Conservation (phyloP, 2,888 invertebrate species). For the Agriotes lineatus region DNA sequence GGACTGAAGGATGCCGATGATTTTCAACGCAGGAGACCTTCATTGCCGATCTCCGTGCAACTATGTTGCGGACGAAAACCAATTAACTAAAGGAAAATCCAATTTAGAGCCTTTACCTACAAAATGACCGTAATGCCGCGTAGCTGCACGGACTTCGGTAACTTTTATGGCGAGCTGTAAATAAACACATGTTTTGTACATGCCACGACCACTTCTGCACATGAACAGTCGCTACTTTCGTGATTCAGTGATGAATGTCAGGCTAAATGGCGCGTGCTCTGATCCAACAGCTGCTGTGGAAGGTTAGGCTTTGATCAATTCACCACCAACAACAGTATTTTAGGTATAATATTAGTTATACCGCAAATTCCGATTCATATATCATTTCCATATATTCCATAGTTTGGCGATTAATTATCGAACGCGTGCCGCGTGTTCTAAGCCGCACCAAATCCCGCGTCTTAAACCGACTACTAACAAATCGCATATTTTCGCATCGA, state of each 20-base stretch:
- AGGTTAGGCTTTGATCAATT: constrained; percentile 56
- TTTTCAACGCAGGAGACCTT: constrained; percentile 8
- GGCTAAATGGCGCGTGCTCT: constrained; percentile 56
- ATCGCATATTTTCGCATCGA: constrained; percentile 27
- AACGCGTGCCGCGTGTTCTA: not conserved
- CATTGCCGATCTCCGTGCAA: constrained; percentile 29
- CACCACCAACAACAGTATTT: constrained; percentile 42
- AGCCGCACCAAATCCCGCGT: not conserved
- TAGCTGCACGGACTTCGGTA: constrained; percentile 44
- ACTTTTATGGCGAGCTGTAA: constrained; percentile 56
- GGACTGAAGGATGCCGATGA: constrained; percentile 6
- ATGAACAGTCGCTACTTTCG: constrained; percentile 55
- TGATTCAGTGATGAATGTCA: constrained; percentile 56
- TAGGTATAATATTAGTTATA: constrained; percentile 43
- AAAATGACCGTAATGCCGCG: constrained; percentile 26
- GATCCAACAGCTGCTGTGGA: constrained; percentile 56
- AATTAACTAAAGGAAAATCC: constrained; percentile 35
- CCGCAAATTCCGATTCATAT: constrained; percentile 38
- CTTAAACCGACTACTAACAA: constrained; percentile 7
- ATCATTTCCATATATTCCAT: constrained; percentile 38
- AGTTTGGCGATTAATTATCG: constrained; percentile 34
- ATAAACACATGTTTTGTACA: constrained; percentile 57
- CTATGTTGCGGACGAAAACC: constrained; percentile 27
- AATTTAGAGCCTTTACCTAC: constrained; percentile 35
- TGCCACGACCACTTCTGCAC: constrained; percentile 57